Evolutionary conservation across 2,113 vertebrate species (phyloP), one percentile per base, ranked within the genome.

Genomic region (Clarias gariepinus): DNA sequence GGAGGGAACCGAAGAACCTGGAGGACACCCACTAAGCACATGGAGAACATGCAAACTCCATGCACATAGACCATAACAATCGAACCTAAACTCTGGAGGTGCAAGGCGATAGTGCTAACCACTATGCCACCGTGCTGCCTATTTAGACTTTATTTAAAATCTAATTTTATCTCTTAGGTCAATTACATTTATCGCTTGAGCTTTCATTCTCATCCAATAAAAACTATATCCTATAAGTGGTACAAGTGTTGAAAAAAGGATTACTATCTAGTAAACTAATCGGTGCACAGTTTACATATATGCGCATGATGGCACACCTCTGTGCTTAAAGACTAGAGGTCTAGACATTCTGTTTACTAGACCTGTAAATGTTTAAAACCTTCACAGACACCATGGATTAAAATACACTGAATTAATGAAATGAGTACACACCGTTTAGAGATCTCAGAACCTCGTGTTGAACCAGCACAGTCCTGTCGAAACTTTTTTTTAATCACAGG

Each of bases 371-470:
- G 2, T 13, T 58, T 13, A 60, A 81, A 61, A 28, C 60, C 33
- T 36, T 19, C 16, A 69, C 47, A 83, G 53, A 21, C 25, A 28
- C 16, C 28, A 68, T 55, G 58, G 69, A 21, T 33, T 21, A 19
- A 33, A 33, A 10, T 36, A 30, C 47, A 47, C 47, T 47, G 7
- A 33, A 58, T n/a, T 18, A 33, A 82, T 53, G 36, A 82, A 83
- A 66, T 30, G 73, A 68, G 30, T 83, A 87, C 86, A 30, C 52
- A 87, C 86, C 86, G 13, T 60, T 77, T 47, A 19, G 5, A 30
- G 71, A 33, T 53, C 16, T 47, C 80, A 36, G 57, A 86, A 13
- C 16, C 41, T 87, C 57, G 41, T 9, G 3, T 25, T 76, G 71
- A 78, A 8, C 71, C 80, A 76, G 47, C 28, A 64, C 5, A 66